These are phyloP conservation scores for Ptychobarbus kaznakovi DNA, from an alignment of 2,797 vertebrate genomes.

Conservation along the genomic window DNA sequence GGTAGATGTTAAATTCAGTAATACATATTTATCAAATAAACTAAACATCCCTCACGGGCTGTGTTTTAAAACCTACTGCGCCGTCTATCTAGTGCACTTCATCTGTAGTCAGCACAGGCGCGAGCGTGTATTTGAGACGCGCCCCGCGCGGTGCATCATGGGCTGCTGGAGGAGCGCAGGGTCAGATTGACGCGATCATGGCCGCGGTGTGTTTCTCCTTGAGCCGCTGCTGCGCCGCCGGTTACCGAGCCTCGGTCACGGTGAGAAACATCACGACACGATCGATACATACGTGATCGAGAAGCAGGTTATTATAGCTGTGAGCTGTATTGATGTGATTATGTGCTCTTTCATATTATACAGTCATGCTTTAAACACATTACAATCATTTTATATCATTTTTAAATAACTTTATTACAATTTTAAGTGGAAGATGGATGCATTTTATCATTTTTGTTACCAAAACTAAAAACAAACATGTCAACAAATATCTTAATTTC, in stretches of 20 bases:
- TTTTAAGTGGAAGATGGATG: no score
- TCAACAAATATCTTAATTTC: no score
- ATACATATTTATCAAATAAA: neutral
- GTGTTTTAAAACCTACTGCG: neutral
- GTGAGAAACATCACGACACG: conserved; percentile 62
- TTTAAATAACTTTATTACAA: no score
- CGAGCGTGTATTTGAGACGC: neutral
- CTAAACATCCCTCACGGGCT: neutral
- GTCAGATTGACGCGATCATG: conserved; percentile 73
- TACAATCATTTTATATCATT: no score
- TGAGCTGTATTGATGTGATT: no score
- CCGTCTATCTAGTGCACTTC: neutral
- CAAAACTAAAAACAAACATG: no score
- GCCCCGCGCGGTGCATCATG: conserved; percentile 47
- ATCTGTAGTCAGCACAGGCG: rapidly evolving
- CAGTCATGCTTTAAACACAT: no score
- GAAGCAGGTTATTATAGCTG: no score
- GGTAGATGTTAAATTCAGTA: no score
- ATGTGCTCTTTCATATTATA: no score
- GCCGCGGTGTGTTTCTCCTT: conserved; percentile 73
- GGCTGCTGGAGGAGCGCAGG: conserved; percentile 59
- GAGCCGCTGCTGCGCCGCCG: conserved; percentile 69
- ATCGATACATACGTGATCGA: neutral
- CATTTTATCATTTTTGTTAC: no score
- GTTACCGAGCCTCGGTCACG: conserved; percentile 64